Base-by-base conservation (phyloP, 2,113 vertebrate species). In the Geothlypis trichas region DNA sequence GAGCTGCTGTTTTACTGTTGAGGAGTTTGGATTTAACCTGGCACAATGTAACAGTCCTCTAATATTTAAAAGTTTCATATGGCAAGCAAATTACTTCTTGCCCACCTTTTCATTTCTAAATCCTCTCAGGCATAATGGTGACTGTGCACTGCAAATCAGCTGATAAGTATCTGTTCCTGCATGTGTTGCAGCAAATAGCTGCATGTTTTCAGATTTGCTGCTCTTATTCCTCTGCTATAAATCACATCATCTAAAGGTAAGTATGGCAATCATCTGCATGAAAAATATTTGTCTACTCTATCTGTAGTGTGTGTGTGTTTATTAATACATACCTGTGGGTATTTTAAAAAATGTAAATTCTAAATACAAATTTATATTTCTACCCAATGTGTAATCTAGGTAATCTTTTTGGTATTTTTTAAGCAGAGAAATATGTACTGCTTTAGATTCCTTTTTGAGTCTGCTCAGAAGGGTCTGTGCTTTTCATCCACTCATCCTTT, bases 121-220 rank as follows among this genome's bases (percentile, higher is more conserved):
- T 92, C 63, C 24, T 69, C 30, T 52, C n/a, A 68, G 46, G 22
- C 23, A 4, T 15, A 49, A 12, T 31, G 21, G 13, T 39, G 55
- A 41, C 37, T 44, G 51, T 10, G 17, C 31, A 19, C 7, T 63
- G 61, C 33, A 87, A 54, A 57, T 78, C 24, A 62, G 5, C 55
- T 67, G 61, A n/a, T 8, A 2, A 0, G 0, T 33, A 5, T 37
- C 65, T 69, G 15, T 28, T 84, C 82, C 75, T 77, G 15, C 59
- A 15, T 42, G 19, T 59, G 28, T 21, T 93, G 23, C 33, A 81
- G 57, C 51, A 81, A 81, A 47, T 58, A 74, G 41, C 9, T 21
- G 9, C 41, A 41, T 39, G 4, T 30, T 89, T 82, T 76, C 67
- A 58, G 35, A 62, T 73, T 76, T 69, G 31, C 30, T 75, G 4